Percentiles rank a stretch among this genome's conserved stretches.
Evolutionary conservation across 1,140 invertebrate genomes (phyloP).

Genomic region (Pseudoatta argentina): DNA sequence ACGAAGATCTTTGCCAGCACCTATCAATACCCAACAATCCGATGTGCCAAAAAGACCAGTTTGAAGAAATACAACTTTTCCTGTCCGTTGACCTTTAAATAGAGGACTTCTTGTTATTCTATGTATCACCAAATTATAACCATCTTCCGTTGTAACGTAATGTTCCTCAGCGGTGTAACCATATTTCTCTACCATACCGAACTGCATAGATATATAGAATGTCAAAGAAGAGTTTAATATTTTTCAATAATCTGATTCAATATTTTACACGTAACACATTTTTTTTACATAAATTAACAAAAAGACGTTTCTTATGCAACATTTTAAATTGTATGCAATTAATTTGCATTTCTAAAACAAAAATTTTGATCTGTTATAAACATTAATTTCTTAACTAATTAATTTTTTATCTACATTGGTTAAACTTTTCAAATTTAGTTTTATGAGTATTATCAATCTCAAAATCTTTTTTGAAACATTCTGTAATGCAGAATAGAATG

Average conservation of each 20-base stretch:
- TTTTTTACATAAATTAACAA: neutral
- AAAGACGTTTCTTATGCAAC: neutral
- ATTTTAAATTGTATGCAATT: neutral
- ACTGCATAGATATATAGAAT: constrained; percentile 51
- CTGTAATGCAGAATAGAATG: neutral
- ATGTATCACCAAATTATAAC: constrained; percentile 85
- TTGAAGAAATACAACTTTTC: constrained; percentile 83
- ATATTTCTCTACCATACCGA: constrained; percentile 78
- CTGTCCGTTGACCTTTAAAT: constrained; percentile 18
- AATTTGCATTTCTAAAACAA: neutral
- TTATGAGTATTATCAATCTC: neutral
- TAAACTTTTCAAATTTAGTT: neutral
- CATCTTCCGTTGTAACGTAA: constrained; percentile 85
- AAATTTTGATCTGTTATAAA: neutral
- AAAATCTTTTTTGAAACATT: no score
- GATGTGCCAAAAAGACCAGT: constrained; percentile 83
- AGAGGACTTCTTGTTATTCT: constrained; percentile 82
- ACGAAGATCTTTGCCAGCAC: constrained; percentile 82
- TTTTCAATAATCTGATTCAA: neutral
- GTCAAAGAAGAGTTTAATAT: neutral
- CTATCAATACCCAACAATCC: constrained; percentile 84
- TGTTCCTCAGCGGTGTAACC: constrained; percentile 87
- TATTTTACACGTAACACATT: neutral
- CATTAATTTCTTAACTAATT: neutral
- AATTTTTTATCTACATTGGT: neutral